phyloP scores from a whole-genome alignment of 2,888 invertebrate species.

The Nemapogon koenigi region DNA sequence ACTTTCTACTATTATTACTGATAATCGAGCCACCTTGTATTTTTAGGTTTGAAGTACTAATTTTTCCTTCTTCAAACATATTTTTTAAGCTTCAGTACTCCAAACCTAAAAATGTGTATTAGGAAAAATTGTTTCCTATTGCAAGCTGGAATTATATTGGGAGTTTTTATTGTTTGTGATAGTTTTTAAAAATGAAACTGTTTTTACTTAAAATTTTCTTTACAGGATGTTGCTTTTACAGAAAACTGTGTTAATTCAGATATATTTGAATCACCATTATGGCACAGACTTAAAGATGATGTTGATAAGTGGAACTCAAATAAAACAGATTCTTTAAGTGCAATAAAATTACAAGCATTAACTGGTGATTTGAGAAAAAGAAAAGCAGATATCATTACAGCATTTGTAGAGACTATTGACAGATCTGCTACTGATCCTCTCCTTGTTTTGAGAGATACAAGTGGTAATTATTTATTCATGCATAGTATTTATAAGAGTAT shows the following conservation, averaged over 20 bases:
- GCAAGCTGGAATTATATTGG: no score
- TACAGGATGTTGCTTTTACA: slow-evolving; percentile 46
- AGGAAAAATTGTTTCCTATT: no score
- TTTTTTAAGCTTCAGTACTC: no score
- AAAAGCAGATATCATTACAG: slow-evolving; percentile 44
- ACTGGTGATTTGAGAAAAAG: slow-evolving; percentile 34
- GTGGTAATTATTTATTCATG: slow-evolving; percentile 26
- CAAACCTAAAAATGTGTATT: no score
- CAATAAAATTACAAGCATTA: slow-evolving; percentile 40
- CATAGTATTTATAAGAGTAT: no score
- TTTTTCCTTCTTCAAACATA: no score
- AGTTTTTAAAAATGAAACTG: no score
- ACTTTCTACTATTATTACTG: no score
- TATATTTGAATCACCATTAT: slow-evolving; percentile 43
- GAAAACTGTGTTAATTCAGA: slow-evolving; percentile 33
- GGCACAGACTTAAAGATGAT: slow-evolving; percentile 36
- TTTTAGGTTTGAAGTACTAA: no score
- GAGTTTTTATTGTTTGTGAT: no score
- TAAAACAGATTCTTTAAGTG: slow-evolving; percentile 37
- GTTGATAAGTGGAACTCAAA: slow-evolving; percentile 28
- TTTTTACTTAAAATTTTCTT: slow-evolving; percentile 9
- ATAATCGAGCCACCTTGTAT: no score
- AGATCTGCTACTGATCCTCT: slow-evolving; percentile 48
- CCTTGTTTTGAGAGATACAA: slow-evolving; percentile 41
- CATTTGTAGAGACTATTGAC: slow-evolving; percentile 48